Evolutionary conservation across 2,888 invertebrate species (phyloP).

Genomic region (Spilosoma lubricipeda): DNA sequence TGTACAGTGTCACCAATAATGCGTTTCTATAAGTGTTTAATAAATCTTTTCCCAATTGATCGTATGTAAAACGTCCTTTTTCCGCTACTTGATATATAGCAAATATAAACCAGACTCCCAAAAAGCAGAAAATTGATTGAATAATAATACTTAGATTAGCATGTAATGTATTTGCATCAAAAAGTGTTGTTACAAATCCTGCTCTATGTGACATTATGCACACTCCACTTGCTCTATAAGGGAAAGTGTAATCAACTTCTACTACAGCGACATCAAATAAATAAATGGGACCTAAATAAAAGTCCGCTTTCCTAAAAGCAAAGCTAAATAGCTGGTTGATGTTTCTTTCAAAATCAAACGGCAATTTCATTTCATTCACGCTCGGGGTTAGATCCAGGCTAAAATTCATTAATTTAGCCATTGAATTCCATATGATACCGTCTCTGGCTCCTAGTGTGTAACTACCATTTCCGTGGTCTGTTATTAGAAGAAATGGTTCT

Average conservation of each 20-base stretch:
- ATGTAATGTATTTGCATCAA: constrained; percentile 63
- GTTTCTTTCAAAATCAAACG: constrained; percentile 68
- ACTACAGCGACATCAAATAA: constrained; percentile 73
- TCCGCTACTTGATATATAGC: constrained; percentile 65
- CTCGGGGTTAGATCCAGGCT: constrained; percentile 67
- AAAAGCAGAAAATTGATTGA: constrained; percentile 61
- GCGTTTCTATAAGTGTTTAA: constrained; percentile 71
- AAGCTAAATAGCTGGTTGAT: constrained; percentile 69
- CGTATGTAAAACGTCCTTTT: constrained; percentile 54
- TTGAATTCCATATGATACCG: constrained; percentile 72
- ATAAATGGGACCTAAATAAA: constrained; percentile 73
- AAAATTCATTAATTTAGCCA: constrained; percentile 73
- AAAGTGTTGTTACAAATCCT: constrained; percentile 70
- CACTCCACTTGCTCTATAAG: constrained; percentile 74
- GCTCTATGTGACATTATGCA: constrained; percentile 75
- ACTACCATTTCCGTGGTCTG: constrained; percentile 57
- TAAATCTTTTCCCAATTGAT: constrained; percentile 76
- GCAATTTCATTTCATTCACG: constrained; percentile 53
- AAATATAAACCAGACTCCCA: constrained; percentile 73
- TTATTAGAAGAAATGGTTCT: constrained; percentile 65
- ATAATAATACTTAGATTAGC: constrained; percentile 55
- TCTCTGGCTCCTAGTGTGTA: constrained; percentile 67
- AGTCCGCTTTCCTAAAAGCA: constrained; percentile 69
- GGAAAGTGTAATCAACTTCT: constrained; percentile 69
- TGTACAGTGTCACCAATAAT: constrained; percentile 66